Percentiles rank a stretch among this genome's conserved stretches.
Evolutionary conservation across 2,888 invertebrate genomes (phyloP).

Genomic region (Ormyrus nitidulus): DNA sequence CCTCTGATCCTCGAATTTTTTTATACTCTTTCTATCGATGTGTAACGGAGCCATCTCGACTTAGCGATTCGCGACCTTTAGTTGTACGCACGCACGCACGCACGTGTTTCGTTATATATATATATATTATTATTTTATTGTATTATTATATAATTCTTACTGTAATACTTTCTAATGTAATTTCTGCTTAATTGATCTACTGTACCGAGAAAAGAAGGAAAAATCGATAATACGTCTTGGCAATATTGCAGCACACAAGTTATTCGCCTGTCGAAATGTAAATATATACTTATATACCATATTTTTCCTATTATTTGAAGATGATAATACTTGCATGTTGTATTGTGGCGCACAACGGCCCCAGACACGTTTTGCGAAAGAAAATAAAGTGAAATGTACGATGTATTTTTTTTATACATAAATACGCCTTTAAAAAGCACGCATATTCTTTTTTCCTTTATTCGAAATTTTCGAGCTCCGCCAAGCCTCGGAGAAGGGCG

Average conservation of each 20-base stretch:
- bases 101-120: conserved; percentile 1
- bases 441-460: conserved; percentile 35
- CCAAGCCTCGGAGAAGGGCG: no score
- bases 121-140: conserved; percentile 7
- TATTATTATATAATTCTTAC: conserved; percentile 6
- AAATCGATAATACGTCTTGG: conserved; percentile 13
- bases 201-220: background rate
- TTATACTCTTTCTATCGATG: no score
- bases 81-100: no score
- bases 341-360: conserved; percentile 49
- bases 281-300: conserved; percentile 61
- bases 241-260: conserved; percentile 38
- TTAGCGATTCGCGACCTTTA: no score
- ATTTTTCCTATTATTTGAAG: conserved; percentile 59
- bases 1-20: no score
- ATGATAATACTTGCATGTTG: conserved; percentile 55
- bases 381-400: conserved; percentile 69
- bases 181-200: no score
- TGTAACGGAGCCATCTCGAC: no score
- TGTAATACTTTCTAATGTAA: background rate
- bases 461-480: background rate
- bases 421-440: conserved; percentile 51
- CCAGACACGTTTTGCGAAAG: conserved; percentile 51
- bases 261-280: conserved; percentile 68
- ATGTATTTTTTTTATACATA: conserved; percentile 71